Evolutionary conservation across 2,797 vertebrate genomes (phyloP).

Genomic region (Ciconia nigra): DNA sequence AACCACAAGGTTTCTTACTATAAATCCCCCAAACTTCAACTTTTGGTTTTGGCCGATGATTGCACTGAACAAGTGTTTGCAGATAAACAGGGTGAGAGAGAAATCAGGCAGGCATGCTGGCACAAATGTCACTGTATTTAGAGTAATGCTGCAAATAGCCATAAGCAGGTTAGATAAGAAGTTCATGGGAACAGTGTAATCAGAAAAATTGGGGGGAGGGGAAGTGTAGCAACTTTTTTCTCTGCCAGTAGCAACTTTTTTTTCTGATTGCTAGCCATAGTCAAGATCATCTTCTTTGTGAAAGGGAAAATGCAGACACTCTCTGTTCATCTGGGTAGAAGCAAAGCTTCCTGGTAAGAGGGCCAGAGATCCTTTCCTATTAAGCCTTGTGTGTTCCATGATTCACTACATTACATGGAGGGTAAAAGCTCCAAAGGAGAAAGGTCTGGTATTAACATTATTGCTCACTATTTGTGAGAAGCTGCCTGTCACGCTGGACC

Average conservation of each 20-base stretch:
- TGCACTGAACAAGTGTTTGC: background rate
- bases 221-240: background rate
- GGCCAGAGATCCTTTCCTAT: background rate
- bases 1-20: background rate
- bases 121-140: background rate
- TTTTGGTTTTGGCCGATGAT: background rate
- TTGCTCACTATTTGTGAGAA: background rate
- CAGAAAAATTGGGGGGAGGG: background rate
- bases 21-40: background rate
- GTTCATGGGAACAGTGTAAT: background rate
- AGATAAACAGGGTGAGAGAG: background rate
- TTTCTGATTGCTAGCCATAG: background rate
- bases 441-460: background rate
- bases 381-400: background rate
- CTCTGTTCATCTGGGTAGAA: background rate
- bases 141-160: background rate
- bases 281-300: background rate
- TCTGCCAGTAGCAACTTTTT: background rate
- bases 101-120: background rate
- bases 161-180: background rate
- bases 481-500: background rate
- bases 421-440: background rate
- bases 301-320: background rate
- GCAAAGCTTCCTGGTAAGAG: background rate
- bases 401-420: background rate